Base-by-base conservation (phyloP, 2,888 invertebrate species). In the Biston betularia region DNA sequence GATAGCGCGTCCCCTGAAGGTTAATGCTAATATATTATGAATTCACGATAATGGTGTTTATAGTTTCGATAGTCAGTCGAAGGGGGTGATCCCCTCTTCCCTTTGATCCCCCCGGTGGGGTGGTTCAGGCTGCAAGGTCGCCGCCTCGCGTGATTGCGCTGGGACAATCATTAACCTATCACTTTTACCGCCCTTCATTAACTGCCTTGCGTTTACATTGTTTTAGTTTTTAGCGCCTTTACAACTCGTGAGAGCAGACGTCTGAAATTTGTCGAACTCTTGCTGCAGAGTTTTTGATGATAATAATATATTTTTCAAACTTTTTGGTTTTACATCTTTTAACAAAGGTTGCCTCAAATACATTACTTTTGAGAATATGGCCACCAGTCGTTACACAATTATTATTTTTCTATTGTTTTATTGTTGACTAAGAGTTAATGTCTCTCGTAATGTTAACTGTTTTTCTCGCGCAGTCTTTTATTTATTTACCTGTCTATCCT, bases 111-210 rank as follows among this genome's bases (percentile, higher is more conserved):
- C 52, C 52, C 33, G 46, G 45, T 24, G n/a, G 42, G 48, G 45
- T 35, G 53, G 53, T 45, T 52, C 50, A 68, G 56, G 59, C 57
- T 55, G 49, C 88, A 89, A 90, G 90, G 89, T 89, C 89, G 87
- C 62, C 86, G 83, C 79, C 73, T 81, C 76, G 83, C 82, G 81
- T 86, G 88, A 84, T 85, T 82, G 80, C 82, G 45, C 61, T 69
- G 71, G 75, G 69, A 74, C 76, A 76, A 80, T 78, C 80, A 80
- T 75, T 74, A 76, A 69, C 75, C 75, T 75, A 75, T 75, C 76
- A 80, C 72, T 77, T 72, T 75, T 77, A 76, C 76, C 74, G 74
- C 71, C 71, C 71, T 71, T 76, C 71, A 77, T 76, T 74, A 75
- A 73, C 61, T 63, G 68, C 65, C 71, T 66, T 58, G 55, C 45